phyloP scores from a whole-genome alignment of 2,888 invertebrate species.

The Perdita meconis region DNA sequence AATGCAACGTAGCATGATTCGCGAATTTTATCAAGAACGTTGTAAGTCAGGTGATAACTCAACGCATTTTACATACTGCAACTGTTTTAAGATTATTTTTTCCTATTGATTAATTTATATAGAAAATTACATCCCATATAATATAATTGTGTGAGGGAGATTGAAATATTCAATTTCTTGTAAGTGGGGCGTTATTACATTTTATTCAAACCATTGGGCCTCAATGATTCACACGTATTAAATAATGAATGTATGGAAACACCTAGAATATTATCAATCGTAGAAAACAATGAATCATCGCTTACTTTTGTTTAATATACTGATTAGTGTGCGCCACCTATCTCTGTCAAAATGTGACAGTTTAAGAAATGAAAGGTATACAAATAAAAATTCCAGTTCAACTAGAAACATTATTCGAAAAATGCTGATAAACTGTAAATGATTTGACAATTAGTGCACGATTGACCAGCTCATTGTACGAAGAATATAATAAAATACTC shows the following conservation, averaged over 20 bases:
- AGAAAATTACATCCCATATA: too few species aligned
- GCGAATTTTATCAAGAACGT: background rate
- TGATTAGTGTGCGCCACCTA: constrained; percentile 28
- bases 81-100: too few species aligned
- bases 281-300: constrained; percentile 35
- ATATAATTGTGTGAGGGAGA: too few species aligned
- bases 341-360: constrained; percentile 18
- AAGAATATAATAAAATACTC: constrained; percentile 35
- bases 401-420: background rate
- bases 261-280: too few species aligned
- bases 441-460: constrained; percentile 2
- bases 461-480: constrained; percentile 8
- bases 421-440: background rate
- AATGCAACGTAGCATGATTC: background rate
- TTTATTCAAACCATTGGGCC: too few species aligned
- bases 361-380: constrained; percentile 5
- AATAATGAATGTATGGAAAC: constrained; percentile 22
- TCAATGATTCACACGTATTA: too few species aligned
- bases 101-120: too few species aligned
- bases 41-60: background rate
- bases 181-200: too few species aligned
- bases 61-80: background rate
- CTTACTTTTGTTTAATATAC: constrained; percentile 35
- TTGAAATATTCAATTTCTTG: too few species aligned
- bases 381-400: constrained; percentile 9